Evolutionary conservation across 2,888 invertebrate species (phyloP).

Genomic region (Cephus pulcher): DNA sequence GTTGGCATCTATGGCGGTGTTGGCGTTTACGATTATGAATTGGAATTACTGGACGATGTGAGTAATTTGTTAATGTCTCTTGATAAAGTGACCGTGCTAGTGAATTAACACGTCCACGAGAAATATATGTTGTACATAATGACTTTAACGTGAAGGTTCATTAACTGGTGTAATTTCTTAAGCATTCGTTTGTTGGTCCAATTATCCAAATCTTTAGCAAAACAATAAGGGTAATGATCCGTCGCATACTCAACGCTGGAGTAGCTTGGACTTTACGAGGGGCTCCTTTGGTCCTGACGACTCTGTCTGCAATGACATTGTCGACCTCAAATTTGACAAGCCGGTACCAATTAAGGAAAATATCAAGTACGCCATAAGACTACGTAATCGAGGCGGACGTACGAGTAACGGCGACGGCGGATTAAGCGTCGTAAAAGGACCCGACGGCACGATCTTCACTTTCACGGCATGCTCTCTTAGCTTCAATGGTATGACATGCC

Average conservation of each 20-base stretch:
- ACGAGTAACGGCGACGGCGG: conserved; percentile 97
- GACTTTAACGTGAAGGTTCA: too few species aligned
- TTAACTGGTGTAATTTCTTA: too few species aligned
- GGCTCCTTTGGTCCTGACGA: conserved; percentile 88
- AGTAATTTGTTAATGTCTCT: conserved; percentile 48
- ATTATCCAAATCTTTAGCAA: conserved; percentile 49
- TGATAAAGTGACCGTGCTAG: neutral
- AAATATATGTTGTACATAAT: too few species aligned
- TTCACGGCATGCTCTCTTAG: conserved; percentile 93
- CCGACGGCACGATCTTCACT: conserved; percentile 91
- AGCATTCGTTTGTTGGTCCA: too few species aligned
- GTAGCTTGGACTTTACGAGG: conserved; percentile 84
- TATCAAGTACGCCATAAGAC: conserved; percentile 86
- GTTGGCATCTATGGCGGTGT: conserved; percentile 91
- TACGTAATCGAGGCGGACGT: conserved; percentile 90
- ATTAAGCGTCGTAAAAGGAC: conserved; percentile 86
- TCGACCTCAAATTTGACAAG: conserved; percentile 90
- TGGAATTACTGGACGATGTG: conserved; percentile 88
- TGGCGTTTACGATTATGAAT: conserved; percentile 89
- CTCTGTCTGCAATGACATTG: conserved; percentile 84
- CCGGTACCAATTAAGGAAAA: conserved; percentile 91
- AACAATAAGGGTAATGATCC: conserved; percentile 71
- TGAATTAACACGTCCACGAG: too few species aligned
- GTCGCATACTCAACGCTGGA: conserved; percentile 84
- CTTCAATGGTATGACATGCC: conserved; percentile 78